phyloP scores from a whole-genome alignment of 53 echinoderm and acorn worm genomes.

The Apostichopus leukothele region DNA sequence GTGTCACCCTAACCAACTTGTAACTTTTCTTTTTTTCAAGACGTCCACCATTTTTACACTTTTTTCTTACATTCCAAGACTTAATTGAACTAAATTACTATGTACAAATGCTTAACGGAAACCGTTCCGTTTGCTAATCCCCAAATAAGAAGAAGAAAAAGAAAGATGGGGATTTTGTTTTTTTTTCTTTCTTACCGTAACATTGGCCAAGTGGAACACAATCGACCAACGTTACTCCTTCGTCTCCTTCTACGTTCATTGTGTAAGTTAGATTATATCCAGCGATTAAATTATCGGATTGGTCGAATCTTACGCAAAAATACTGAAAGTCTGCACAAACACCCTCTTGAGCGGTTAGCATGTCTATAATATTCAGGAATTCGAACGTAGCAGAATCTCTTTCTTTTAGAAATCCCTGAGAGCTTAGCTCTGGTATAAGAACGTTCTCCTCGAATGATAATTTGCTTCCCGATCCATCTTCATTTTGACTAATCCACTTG shows the following conservation, averaged over 20 bases:
- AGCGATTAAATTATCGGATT: background rate
- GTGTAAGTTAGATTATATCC: slow-evolving; percentile 14
- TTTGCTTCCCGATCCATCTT: slow-evolving; percentile 31
- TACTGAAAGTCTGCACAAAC: slow-evolving; percentile 25
- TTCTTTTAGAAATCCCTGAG: background rate
- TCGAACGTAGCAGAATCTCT: background rate
- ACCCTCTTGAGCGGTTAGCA: slow-evolving; percentile 17
- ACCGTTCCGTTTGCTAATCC: too few relatives aligned
- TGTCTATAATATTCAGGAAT: background rate
- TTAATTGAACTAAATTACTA: too few relatives aligned
- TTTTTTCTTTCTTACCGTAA: slow-evolving; percentile 27
- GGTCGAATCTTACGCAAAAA: slow-evolving; percentile 35
- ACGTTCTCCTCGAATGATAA: slow-evolving; percentile 17
- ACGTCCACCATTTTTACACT: too few relatives aligned
- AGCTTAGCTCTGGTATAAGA: slow-evolving; percentile 26
- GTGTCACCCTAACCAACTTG: too few relatives aligned
- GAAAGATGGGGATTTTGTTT: too few relatives aligned
- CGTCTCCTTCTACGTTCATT: background rate
- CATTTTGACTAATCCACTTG: slow-evolving; percentile 39
- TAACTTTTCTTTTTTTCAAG: too few relatives aligned
- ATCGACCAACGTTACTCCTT: background rate
- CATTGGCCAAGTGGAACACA: slow-evolving; percentile 43
- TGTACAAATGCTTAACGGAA: too few relatives aligned
- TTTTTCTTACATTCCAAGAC: too few relatives aligned
- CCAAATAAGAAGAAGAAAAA: too few relatives aligned